Conservation (phyloP, 2,797 vertebrate genomes). For the Glossophaga mutica region DNA sequence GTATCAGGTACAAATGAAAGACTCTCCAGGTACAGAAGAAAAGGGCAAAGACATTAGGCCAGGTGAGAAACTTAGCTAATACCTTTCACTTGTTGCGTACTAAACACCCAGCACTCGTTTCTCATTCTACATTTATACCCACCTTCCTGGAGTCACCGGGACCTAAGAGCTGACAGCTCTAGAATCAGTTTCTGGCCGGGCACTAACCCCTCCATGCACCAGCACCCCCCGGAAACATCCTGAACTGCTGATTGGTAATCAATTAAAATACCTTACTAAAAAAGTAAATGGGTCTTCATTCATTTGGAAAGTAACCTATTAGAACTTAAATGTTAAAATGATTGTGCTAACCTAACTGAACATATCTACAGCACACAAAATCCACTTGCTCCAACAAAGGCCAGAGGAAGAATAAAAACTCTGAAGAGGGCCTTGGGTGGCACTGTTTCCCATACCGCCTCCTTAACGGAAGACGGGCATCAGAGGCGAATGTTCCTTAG, state of each 20-base stretch:
- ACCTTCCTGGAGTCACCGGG: not conserved
- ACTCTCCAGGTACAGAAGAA: not conserved
- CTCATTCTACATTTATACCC: not conserved
- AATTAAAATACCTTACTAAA: not conserved
- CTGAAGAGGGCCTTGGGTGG: not conserved
- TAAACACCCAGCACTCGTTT: not conserved
- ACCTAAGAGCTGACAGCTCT: not conserved
- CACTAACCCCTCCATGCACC: not conserved
- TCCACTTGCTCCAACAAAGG: not conserved
- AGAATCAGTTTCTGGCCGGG: not conserved
- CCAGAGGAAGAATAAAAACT: not conserved
- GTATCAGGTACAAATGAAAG: not conserved
- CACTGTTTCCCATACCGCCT: not conserved
- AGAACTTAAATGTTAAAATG: constrained; percentile 10
- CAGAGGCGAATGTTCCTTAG: not conserved
- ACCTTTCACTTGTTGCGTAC: not conserved
- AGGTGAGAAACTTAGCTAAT: not conserved
- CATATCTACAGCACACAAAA: not conserved
- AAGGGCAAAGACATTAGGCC: not conserved
- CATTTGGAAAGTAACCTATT: not conserved
- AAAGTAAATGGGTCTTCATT: not conserved
- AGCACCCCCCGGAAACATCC: not conserved
- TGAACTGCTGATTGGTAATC: not conserved
- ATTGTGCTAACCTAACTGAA: not conserved
- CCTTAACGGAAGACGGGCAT: not conserved